Percentiles rank a stretch among this genome's conserved stretches.
phyloP scores from a whole-genome alignment of 2,888 invertebrate genomes.

The Philonicus albiceps region DNA sequence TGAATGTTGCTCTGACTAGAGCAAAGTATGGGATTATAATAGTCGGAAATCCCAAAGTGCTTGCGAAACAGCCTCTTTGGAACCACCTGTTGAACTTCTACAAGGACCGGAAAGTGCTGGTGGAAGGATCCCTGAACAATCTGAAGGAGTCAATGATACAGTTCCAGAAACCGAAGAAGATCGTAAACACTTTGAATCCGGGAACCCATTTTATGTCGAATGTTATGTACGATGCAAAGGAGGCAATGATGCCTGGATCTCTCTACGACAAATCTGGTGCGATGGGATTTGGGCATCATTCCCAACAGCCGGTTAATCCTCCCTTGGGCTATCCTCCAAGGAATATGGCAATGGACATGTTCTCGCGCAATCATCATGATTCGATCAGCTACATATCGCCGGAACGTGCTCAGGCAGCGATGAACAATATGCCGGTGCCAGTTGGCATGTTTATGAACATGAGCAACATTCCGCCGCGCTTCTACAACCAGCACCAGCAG shows the following conservation, averaged over 20 bases:
- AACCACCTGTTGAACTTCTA: slow-evolving; percentile 96
- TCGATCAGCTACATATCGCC: slow-evolving; percentile 93
- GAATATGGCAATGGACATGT: slow-evolving; percentile 67
- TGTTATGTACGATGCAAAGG: slow-evolving; percentile 95
- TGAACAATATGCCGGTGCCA: slow-evolving; percentile 88
- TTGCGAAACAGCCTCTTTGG: slow-evolving; percentile 98
- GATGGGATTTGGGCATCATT: slow-evolving; percentile 38
- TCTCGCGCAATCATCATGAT: slow-evolving; percentile 79
- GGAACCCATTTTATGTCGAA: slow-evolving; percentile 98
- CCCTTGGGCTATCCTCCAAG: slow-evolving; percentile 46
- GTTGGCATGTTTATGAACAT: slow-evolving; percentile 95
- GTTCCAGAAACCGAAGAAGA: slow-evolving; percentile 95
- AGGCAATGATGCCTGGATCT: slow-evolving; percentile 92
- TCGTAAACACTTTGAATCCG: slow-evolving; percentile 93
- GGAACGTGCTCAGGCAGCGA: slow-evolving; percentile 76
- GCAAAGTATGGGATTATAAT: slow-evolving; percentile 98
- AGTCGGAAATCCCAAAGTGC: slow-evolving; percentile 98
- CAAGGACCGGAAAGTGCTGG: slow-evolving; percentile 91
- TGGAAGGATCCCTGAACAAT: slow-evolving; percentile 97
- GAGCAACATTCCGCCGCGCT: slow-evolving; percentile 78
- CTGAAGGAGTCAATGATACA: slow-evolving; percentile 96
- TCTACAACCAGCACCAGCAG: slow-evolving; percentile 78
- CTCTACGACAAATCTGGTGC: slow-evolving; percentile 82
- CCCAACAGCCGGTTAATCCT: slow-evolving; percentile 42
- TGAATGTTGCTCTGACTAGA: slow-evolving; percentile 97